These are phyloP conservation scores for Ambastaia sidthimunki DNA, from an alignment of 2,797 vertebrate species.

Conservation along the genomic window DNA sequence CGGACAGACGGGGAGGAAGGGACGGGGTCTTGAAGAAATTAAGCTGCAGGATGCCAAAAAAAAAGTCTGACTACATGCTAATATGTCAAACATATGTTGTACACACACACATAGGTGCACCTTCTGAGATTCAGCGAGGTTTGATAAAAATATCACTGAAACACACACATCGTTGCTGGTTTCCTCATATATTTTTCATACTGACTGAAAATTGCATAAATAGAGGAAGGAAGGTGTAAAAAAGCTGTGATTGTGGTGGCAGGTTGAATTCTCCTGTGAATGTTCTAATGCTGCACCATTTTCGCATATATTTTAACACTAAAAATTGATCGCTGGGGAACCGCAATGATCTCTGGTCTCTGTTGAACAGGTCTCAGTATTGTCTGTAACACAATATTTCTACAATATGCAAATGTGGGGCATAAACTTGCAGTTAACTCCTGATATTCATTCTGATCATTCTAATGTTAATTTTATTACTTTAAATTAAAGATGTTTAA, in stretches of 20 bases:
- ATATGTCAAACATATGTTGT: conserved; percentile 14
- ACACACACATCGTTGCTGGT: not conserved
- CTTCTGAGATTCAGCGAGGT: not conserved
- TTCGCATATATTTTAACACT: conserved; percentile 26
- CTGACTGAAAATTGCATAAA: conserved; percentile 3
- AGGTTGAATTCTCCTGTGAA: conserved; percentile 34
- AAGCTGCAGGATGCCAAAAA: not conserved
- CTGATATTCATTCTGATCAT: not conserved
- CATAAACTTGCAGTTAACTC: not conserved
- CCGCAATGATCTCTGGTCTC: not conserved
- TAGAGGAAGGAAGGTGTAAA: conserved; percentile 20
- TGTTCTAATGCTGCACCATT: conserved; percentile 1
- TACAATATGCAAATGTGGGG: not conserved
- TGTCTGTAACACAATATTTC: not conserved
- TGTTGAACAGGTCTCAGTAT: not conserved
- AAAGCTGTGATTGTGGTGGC: conserved; percentile 15
- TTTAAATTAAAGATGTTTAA: not conserved
- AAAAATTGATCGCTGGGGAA: conserved; percentile 31
- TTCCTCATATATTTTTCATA: conserved; percentile 38
- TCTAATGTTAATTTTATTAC: not conserved
- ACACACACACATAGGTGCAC: not conserved
- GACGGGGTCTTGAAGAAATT: conserved; percentile 37
- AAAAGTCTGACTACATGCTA: not conserved
- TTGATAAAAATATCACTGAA: not conserved
- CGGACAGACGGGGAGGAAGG: conserved; percentile 8